These are phyloP conservation scores for Agrotis exclamationis DNA, from an alignment of 2,888 invertebrate genomes.

Conservation along the genomic window DNA sequence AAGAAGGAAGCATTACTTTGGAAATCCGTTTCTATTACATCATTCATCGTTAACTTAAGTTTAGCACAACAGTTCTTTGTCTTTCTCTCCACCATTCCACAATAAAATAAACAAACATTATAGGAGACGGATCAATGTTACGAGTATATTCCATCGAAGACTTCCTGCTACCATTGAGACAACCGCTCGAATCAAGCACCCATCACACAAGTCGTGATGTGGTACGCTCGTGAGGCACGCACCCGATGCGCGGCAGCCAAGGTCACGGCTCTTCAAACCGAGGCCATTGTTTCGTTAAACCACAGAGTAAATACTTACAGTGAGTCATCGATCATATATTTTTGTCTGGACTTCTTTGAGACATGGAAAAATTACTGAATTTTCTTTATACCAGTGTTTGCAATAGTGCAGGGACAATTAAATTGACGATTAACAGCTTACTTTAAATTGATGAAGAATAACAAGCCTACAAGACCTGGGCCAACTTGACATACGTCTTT, in stretches of 20 bases:
- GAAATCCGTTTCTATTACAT: no score
- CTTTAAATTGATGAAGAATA: no score
- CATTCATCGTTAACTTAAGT: no score
- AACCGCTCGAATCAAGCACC: conserved; percentile 25
- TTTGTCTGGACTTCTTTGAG: conserved; percentile 10
- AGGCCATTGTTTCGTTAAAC: conserved; percentile 61
- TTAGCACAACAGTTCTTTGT: not conserved
- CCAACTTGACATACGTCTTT: no score
- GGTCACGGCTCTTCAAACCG: conserved; percentile 70
- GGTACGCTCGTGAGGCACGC: conserved; percentile 71
- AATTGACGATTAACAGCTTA: no score
- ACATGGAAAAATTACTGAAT: not conserved
- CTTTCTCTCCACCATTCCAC: not conserved
- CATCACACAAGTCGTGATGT: conserved; percentile 67
- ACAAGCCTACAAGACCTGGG: no score
- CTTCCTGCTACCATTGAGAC: conserved; percentile 59
- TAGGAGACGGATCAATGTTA: conserved; percentile 14
- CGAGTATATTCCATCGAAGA: conserved; percentile 36
- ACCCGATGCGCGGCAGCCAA: conserved; percentile 68
- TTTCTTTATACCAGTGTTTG: no score
- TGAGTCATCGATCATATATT: conserved; percentile 1
- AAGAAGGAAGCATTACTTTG: not conserved
- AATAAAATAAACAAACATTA: conserved; percentile 18
- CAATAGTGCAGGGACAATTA: no score
- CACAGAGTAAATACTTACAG: conserved; percentile 32